A percentile compares a stretch with the other conserved stretches of the same genome.
Conservation (phyloP, 1,140 invertebrate genomes). For the Paralvinella palmiformis region DNA sequence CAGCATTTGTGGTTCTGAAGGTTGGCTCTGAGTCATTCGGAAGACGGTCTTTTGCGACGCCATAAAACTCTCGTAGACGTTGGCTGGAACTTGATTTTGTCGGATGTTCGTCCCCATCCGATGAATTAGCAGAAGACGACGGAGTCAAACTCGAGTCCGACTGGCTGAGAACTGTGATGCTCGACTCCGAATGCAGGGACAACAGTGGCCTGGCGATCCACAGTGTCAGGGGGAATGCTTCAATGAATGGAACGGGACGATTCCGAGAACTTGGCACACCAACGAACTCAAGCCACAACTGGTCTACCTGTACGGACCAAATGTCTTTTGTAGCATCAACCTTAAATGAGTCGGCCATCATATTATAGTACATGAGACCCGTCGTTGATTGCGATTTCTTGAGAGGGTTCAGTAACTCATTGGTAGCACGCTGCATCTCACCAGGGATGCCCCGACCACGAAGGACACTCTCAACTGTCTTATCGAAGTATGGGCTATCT, state of each 20-base stretch:
- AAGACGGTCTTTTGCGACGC: neutral
- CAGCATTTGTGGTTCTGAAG: neutral
- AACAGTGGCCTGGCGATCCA: conserved; percentile 56
- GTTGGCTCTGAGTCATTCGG: too few relatives aligned
- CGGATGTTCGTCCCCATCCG: too few relatives aligned
- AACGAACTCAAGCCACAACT: conserved; percentile 86
- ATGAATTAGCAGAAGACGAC: too few relatives aligned
- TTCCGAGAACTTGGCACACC: conserved; percentile 63
- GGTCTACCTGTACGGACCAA: conserved; percentile 82
- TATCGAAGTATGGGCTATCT: conserved; percentile 30
- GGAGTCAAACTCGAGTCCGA: neutral
- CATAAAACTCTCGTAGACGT: neutral
- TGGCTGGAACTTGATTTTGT: neutral
- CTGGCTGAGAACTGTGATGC: neutral
- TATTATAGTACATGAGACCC: conserved; percentile 51
- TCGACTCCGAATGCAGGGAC: neutral
- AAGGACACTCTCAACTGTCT: conserved; percentile 19
- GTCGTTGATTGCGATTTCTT: neutral
- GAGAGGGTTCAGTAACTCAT: neutral
- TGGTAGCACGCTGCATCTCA: neutral
- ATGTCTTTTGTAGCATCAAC: conserved; percentile 62
- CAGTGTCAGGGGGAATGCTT: conserved; percentile 79
- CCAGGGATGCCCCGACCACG: neutral
- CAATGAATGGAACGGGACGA: conserved; percentile 67
- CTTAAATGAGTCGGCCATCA: conserved; percentile 62